Evolutionary conservation across 2,888 invertebrate genomes (phyloP).

Genomic region (Catocala nupta): DNA sequence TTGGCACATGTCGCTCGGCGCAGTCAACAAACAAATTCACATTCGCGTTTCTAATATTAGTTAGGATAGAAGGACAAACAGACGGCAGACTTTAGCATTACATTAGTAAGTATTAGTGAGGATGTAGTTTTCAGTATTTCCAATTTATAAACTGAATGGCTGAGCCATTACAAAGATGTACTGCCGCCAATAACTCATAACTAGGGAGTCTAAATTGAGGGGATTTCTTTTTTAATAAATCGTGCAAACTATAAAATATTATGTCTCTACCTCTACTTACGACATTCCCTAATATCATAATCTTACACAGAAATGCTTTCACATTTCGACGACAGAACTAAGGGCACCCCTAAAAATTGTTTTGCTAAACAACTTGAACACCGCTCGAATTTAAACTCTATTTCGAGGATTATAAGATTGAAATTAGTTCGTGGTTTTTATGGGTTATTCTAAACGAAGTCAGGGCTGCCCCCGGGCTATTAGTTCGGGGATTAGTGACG

Average conservation of each 20-base stretch:
- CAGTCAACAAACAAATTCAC: too few species aligned
- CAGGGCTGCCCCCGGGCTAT: constrained; percentile 70
- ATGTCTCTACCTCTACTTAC: constrained; percentile 66
- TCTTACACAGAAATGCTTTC: constrained; percentile 86
- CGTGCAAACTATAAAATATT: constrained; percentile 64
- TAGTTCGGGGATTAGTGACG: constrained; percentile 82
- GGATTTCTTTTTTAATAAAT: constrained; percentile 58
- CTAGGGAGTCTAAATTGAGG: constrained; percentile 39
- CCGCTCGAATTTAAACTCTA: constrained; percentile 53
- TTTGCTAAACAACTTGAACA: constrained; percentile 49
- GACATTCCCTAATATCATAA: constrained; percentile 81
- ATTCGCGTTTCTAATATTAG: too few species aligned
- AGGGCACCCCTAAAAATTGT: constrained; percentile 74
- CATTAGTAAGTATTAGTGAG: too few species aligned
- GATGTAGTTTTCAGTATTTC: not conserved
- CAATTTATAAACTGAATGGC: constrained; percentile 10
- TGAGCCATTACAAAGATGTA: constrained; percentile 15
- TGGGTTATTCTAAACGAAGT: constrained; percentile 36
- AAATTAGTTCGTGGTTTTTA: constrained; percentile 10
- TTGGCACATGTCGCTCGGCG: too few species aligned
- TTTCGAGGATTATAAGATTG: not conserved
- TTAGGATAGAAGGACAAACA: too few species aligned
- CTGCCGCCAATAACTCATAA: constrained; percentile 27
- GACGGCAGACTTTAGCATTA: too few species aligned
- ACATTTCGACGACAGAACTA: constrained; percentile 71